A percentile compares a stretch with the other conserved stretches of the same genome.
Conservation (phyloP, 2,888 invertebrate genomes). For the Diplolepis rosae region DNA sequence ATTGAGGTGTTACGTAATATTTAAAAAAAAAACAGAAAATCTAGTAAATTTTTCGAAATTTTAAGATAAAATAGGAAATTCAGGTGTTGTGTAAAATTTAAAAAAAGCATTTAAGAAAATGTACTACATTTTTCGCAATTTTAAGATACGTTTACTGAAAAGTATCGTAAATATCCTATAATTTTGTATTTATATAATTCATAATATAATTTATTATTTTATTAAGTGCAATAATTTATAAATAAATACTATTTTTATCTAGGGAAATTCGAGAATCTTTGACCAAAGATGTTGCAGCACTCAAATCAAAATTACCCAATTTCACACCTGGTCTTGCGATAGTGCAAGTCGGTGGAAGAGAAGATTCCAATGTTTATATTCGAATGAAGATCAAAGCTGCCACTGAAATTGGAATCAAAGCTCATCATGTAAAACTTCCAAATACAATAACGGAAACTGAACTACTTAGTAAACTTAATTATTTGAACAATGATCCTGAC, state of each 20-base stretch:
- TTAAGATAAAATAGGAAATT: too few species aligned
- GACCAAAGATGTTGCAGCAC: constrained; percentile 78
- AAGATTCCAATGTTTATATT: constrained; percentile 99
- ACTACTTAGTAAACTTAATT: constrained; percentile 81
- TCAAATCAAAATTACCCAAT: constrained; percentile 77
- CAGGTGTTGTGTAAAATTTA: too few species aligned
- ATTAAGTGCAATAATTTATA: not conserved
- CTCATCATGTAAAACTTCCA: constrained; percentile 87
- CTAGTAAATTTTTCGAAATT: too few species aligned
- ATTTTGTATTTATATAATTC: not conserved
- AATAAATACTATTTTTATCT: constrained; percentile 24
- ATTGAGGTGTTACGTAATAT: too few species aligned
- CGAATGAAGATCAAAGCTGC: constrained; percentile 96
- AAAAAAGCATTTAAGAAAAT: too few species aligned
- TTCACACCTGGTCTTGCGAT: constrained; percentile 90
- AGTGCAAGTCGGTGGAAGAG: constrained; percentile 95
- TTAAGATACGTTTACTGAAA: too few species aligned
- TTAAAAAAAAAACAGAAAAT: too few species aligned
- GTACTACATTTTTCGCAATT: too few species aligned
- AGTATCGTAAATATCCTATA: too few species aligned
- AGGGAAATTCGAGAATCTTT: constrained; percentile 85
- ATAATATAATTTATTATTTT: not conserved
- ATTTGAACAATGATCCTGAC: constrained; percentile 86
- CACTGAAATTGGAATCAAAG: constrained; percentile 89
- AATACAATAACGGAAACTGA: constrained; percentile 87